phyloP scores from a whole-genome alignment of 2,797 vertebrate genomes.

The Eidolon dupreanum region DNA sequence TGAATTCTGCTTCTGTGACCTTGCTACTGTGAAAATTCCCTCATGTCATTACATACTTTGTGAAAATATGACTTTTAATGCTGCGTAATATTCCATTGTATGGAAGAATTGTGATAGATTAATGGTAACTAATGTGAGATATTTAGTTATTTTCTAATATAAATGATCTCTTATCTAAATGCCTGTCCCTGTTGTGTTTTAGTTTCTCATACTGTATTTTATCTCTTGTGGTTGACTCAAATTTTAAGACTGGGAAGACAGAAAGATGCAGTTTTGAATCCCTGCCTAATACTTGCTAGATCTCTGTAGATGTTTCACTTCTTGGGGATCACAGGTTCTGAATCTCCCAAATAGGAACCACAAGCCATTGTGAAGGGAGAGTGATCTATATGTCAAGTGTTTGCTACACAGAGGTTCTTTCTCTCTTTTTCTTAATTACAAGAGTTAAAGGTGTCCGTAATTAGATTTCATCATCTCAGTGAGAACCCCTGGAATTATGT shows the following conservation, averaged over 20 bases:
- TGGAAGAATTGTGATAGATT: background rate
- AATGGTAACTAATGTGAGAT: background rate
- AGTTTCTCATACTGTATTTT: background rate
- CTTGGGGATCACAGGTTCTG: background rate
- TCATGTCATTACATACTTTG: background rate
- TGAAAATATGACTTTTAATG: background rate
- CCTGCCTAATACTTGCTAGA: background rate
- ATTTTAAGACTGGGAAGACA: background rate
- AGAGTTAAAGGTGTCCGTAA: background rate
- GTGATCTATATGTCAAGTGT: background rate
- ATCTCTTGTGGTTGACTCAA: background rate
- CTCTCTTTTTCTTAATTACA: background rate
- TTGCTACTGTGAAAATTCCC: background rate
- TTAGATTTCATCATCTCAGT: background rate
- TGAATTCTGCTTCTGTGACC: background rate
- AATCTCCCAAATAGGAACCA: background rate
- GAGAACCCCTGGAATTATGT: background rate
- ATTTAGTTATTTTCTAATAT: background rate
- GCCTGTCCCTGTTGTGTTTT: background rate
- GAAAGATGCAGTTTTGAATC: background rate
- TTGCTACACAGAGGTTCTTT: background rate
- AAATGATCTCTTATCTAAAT: background rate
- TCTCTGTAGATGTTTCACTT: background rate
- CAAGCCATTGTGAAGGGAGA: background rate
- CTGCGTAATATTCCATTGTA: background rate